These are phyloP conservation scores for Lophius piscatorius DNA, from an alignment of 2,113 vertebrate genomes.

Conservation along the genomic window DNA sequence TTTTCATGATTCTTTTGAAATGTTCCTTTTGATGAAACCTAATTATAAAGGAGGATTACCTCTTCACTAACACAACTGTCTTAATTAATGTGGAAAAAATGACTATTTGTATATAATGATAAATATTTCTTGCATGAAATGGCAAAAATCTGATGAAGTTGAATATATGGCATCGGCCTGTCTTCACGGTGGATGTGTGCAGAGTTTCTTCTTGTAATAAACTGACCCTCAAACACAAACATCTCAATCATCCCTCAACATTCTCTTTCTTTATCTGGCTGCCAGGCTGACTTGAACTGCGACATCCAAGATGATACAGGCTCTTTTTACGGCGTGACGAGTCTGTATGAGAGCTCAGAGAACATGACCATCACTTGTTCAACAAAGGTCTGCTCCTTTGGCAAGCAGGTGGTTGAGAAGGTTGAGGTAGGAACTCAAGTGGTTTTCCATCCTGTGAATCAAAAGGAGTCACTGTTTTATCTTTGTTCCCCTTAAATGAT, in stretches of 20 bases:
- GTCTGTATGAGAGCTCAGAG: slow-evolving; percentile 98
- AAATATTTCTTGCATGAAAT: no score
- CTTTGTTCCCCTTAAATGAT: neutral
- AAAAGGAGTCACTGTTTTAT: neutral
- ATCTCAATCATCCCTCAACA: no score
- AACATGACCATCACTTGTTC: slow-evolving; percentile 99
- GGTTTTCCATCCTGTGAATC: neutral
- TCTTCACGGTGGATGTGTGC: no score
- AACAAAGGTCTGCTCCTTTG: slow-evolving; percentile 99
- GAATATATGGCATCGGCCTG: no score
- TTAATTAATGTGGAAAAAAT: no score
- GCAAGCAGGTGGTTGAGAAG: slow-evolving; percentile 99
- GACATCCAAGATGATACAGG: slow-evolving; percentile 96
- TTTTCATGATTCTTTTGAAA: no score
- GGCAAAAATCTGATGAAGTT: no score
- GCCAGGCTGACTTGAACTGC: slow-evolving; percentile 96
- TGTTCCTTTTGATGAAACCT: no score
- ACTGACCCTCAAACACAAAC: neutral
- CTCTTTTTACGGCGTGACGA: slow-evolving; percentile 96
- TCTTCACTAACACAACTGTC: no score
- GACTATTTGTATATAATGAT: no score
- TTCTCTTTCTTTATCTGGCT: neutral
- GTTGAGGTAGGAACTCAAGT: slow-evolving; percentile 87
- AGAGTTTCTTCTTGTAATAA: neutral
- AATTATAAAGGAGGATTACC: no score